Percentiles rank a stretch among this genome's conserved stretches.
Evolutionary conservation across 2,888 invertebrate genomes (phyloP).

Genomic region (Chrysodeixis includens): DNA sequence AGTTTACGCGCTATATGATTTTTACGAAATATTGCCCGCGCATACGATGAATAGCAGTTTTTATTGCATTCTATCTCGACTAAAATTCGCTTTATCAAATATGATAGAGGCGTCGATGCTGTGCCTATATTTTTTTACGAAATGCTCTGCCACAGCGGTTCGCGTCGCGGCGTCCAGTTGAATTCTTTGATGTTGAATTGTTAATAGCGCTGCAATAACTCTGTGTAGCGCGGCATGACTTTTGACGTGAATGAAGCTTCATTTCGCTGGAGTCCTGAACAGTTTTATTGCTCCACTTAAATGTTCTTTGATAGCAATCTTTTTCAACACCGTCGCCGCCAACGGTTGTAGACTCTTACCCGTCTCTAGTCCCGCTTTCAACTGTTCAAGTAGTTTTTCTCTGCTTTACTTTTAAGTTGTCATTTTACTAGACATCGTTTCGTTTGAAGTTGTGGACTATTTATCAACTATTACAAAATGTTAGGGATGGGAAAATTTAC

Average conservation of each 20-base stretch:
- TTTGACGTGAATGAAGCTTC: slow-evolving; percentile 38
- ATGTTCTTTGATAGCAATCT: slow-evolving; percentile 47
- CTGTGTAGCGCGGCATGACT: slow-evolving; percentile 26
- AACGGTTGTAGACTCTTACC: slow-evolving; percentile 38
- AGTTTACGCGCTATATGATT: slow-evolving; percentile 46
- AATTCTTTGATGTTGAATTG: slow-evolving; percentile 49
- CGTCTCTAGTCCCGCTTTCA: slow-evolving; percentile 19
- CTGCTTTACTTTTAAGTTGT: slow-evolving; percentile 36
- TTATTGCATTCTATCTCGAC: slow-evolving; percentile 57
- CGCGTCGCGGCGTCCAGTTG: slow-evolving; percentile 6
- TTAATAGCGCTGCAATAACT: slow-evolving; percentile 47
- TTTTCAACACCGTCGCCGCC: slow-evolving; percentile 46
- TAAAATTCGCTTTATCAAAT: slow-evolving; percentile 53
- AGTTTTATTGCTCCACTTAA: slow-evolving; percentile 47
- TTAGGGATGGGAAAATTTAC: slow-evolving; percentile 32
- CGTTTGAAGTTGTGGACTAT: slow-evolving; percentile 13
- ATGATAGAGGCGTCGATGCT: slow-evolving; percentile 33
- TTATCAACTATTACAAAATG: slow-evolving; percentile 20
- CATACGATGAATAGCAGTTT: slow-evolving; percentile 52
- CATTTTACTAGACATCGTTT: slow-evolving; percentile 36
- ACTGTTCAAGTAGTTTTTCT: slow-evolving; percentile 31
- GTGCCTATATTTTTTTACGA: slow-evolving; percentile 30
- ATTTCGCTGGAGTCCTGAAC: slow-evolving; percentile 40
- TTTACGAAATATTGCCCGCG: slow-evolving; percentile 48
- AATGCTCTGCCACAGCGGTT: slow-evolving; percentile 13